Evolutionary conservation across 2,888 invertebrate genomes (phyloP), one percentile per base, ranked within the genome.

Genomic region (Drosophila barbarae): DNA sequence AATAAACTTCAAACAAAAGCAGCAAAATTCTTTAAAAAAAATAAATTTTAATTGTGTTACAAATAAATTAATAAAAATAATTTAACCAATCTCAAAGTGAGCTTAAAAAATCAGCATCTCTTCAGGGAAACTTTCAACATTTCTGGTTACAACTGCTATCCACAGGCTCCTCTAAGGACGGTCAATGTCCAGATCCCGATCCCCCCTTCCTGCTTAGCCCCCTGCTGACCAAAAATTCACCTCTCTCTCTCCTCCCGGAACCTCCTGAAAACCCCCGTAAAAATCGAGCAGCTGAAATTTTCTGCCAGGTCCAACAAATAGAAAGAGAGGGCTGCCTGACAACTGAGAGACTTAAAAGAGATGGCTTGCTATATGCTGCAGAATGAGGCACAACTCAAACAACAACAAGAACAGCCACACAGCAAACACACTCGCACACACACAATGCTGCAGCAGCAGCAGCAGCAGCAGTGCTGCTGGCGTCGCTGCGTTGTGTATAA

Each of bases 221-320:
- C 42, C 53, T 15, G 57, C 53, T 9, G 15, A 23, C 12, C 15
- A 26, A 41, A 39, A 41, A 13, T 13, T 23, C 23, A 23, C 41
- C 41, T 32, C 35, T 15, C 38, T 18, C n/a, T 15, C 42, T 26
- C n/a, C 42, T n/a, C 41, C 23, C 26, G 8, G 9, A n/a, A 30
- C 46, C 30, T 12, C 46, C 46, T 30, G 30, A 53, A 51, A 56
- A 38, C 61, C 54, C 72, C 51, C 68, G 55, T 63, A 60, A 68
- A 63, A 51, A 74, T 76, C 59, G 57, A 78, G 78, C 79, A 80
- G 85, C 79, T 84, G 84, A 84, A 81, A 73, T 74, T 78, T 73
- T 58, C 57, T 72, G 67, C 69, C 70, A 67, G 63, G 41, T 52
- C 74, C 66, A 76, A 76, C 69, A 67, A 61, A 50, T 28, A 10